Evolutionary conservation across 2,888 invertebrate genomes (phyloP), one percentile per base, ranked within the genome.

Genomic region (Thera britannica): DNA sequence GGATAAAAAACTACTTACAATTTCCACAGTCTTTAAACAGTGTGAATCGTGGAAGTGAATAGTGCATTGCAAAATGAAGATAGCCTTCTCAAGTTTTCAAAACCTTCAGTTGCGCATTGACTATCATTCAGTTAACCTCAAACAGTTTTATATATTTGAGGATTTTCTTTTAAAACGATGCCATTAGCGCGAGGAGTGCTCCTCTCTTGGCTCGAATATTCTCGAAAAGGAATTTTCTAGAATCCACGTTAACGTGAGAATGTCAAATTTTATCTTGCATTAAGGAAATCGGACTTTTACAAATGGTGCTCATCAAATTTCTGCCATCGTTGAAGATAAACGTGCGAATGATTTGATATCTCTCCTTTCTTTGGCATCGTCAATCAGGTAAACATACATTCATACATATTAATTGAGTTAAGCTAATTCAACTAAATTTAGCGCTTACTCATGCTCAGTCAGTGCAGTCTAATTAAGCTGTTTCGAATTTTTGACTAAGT

Each of bases 151-250:
- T 52, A 52, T 34, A 52, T 52, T 52, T 52, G 9, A 23, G 7
- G 52, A 52, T 34, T 52, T 52, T 86, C 87, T 86, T 87, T 86
- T 83, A 88, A 90, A 89, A 84, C 83, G 85, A 83, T 72, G 86
- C 90, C 89, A 90, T 91, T 90, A 91, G 86, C 83, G 84, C 79
- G 83, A 73, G 83, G 88, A 89, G 90, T 87, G 88, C 87, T 87
- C 76, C 79, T 75, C 79, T 79, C 80, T 76, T 74, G 81, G 82
- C 83, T 84, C 82, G 80, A 86, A 89, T 85, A 85, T 86, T 86
- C 79, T 83, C 79, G 77, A 76, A 80, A 85, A 79, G 71, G 80
- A 85, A 84, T 79, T 83, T 83, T 82, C 81, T 83, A 82, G 85
- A 85, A 86, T 80, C 77, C 80, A 78, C 80, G 80, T 77, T 77